Conservation (phyloP, 1,140 invertebrate genomes). For the Drosophila nigrodunni region DNA sequence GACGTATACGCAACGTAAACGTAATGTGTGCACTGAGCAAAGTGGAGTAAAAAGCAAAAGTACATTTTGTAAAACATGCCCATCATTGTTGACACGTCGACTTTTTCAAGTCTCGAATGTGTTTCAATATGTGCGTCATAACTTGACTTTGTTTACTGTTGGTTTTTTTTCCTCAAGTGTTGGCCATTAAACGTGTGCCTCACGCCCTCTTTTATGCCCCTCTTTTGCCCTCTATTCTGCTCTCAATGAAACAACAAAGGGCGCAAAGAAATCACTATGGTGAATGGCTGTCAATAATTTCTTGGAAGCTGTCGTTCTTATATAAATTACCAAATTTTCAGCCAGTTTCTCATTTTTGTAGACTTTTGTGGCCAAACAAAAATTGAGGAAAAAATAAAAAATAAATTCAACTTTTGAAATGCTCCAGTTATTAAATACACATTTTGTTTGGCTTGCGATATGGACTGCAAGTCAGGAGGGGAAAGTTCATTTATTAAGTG, state of each 20-base stretch:
- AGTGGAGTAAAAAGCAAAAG: slow-evolving; percentile 57
- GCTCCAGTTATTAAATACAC: slow-evolving; percentile 46
- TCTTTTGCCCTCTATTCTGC: neutral
- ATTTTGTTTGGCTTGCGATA: slow-evolving; percentile 15
- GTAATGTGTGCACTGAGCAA: slow-evolving; percentile 27
- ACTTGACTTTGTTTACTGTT: slow-evolving; percentile 34
- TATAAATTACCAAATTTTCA: slow-evolving; percentile 29
- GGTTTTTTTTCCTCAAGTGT: slow-evolving; percentile 13
- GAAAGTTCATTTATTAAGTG: slow-evolving; percentile 44
- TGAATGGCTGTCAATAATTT: slow-evolving; percentile 38
- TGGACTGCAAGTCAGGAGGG: neutral
- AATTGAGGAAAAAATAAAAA: slow-evolving; percentile 10
- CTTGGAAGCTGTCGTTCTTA: slow-evolving; percentile 11
- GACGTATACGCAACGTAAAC: slow-evolving; percentile 52
- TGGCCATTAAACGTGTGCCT: slow-evolving; percentile 18
- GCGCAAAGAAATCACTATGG: slow-evolving; percentile 5
- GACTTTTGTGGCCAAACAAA: neutral
- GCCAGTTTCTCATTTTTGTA: neutral
- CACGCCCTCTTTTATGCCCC: neutral
- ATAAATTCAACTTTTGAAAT: slow-evolving; percentile 16
- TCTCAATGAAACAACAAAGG: neutral
- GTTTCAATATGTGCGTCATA: slow-evolving; percentile 48
- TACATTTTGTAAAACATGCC: slow-evolving; percentile 78
- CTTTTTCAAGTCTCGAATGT: slow-evolving; percentile 64
- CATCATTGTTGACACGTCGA: slow-evolving; percentile 79